These are phyloP conservation scores for Volucella inanis DNA, from an alignment of 2,888 invertebrate species.

Conservation along the genomic window DNA sequence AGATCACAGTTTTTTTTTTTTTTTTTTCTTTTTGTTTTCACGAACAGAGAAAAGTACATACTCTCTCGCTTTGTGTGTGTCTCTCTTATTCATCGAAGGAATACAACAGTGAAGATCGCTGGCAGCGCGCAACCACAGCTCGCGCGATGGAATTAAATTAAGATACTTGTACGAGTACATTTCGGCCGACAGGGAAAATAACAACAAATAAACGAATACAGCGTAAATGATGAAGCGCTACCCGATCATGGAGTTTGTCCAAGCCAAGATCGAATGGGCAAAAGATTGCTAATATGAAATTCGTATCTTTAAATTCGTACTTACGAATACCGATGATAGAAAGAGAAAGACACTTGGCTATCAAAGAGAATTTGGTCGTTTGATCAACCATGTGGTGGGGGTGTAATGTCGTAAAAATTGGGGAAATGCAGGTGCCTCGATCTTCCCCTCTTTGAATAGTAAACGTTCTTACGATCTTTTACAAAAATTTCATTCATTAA, in stretches of 20 bases:
- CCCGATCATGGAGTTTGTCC: constrained; percentile 61
- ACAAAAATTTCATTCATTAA: constrained; percentile 67
- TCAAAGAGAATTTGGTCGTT: constrained; percentile 32
- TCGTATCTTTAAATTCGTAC: constrained; percentile 11
- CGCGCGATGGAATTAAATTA: constrained; percentile 11
- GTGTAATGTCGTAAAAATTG: constrained; percentile 44
- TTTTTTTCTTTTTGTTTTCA: neutral
- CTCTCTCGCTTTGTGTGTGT: constrained; percentile 61
- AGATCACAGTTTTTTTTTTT: constrained; percentile 39
- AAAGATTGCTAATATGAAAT: constrained; percentile 15
- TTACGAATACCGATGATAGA: constrained; percentile 34
- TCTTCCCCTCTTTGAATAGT: constrained; percentile 36
- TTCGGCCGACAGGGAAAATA: constrained; percentile 4
- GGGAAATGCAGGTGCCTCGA: constrained; percentile 54
- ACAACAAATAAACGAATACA: neutral
- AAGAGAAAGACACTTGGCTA: constrained; percentile 36
- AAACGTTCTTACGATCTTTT: constrained; percentile 43
- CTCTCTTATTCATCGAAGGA: constrained; percentile 63
- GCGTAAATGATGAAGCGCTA: constrained; percentile 36
- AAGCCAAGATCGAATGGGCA: constrained; percentile 66
- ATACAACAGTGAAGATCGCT: neutral
- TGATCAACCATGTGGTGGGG: constrained; percentile 21
- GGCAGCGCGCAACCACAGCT: neutral
- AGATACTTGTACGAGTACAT: constrained; percentile 51
- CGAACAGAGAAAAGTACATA: constrained; percentile 40